Conservation (phyloP, 2,888 invertebrate genomes). For the Oscheius sp. region DNA sequence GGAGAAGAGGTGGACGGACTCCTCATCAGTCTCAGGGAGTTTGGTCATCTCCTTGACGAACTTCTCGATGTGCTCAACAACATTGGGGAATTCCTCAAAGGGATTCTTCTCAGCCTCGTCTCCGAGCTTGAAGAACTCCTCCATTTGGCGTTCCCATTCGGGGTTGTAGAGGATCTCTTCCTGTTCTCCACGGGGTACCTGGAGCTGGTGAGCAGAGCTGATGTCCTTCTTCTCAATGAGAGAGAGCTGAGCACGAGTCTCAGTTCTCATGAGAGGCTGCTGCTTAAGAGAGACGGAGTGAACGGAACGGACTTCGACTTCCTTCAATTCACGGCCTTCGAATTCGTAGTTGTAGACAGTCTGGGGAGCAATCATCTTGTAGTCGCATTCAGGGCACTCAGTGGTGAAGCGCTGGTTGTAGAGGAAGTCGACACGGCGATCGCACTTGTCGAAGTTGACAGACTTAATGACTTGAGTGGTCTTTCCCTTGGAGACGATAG, state of each 20-base stretch:
- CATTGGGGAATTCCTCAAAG: conserved; percentile 47
- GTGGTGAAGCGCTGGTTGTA: conserved; percentile 43
- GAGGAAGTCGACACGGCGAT: conserved; percentile 58
- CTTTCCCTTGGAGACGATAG: conserved; percentile 38
- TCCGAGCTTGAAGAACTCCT: conserved; percentile 57
- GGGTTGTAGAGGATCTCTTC: conserved; percentile 50
- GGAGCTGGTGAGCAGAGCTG: conserved; percentile 39
- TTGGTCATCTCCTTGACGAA: conserved; percentile 43
- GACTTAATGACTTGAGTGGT: conserved; percentile 56
- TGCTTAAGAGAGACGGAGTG: conserved; percentile 44
- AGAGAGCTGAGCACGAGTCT: conserved; percentile 40
- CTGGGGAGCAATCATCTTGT: conserved; percentile 40
- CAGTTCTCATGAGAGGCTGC: conserved; percentile 46
- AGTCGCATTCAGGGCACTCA: conserved; percentile 46
- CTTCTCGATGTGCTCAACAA: conserved; percentile 41
- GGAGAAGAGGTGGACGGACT: conserved; percentile 34
- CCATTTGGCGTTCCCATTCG: conserved; percentile 48
- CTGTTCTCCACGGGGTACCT: conserved; percentile 40
- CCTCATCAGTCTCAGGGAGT: conserved; percentile 14
- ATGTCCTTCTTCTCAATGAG: conserved; percentile 37
- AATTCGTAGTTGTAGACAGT: conserved; percentile 47
- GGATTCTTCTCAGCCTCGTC: conserved; percentile 44
- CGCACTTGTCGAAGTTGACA: conserved; percentile 72
- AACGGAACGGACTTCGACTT: conserved; percentile 49
- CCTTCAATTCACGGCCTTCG: conserved; percentile 37